Percentiles rank a stretch among this genome's conserved stretches.
Conservation (phyloP, 2,797 vertebrate genomes). For the Chelon auratus region DNA sequence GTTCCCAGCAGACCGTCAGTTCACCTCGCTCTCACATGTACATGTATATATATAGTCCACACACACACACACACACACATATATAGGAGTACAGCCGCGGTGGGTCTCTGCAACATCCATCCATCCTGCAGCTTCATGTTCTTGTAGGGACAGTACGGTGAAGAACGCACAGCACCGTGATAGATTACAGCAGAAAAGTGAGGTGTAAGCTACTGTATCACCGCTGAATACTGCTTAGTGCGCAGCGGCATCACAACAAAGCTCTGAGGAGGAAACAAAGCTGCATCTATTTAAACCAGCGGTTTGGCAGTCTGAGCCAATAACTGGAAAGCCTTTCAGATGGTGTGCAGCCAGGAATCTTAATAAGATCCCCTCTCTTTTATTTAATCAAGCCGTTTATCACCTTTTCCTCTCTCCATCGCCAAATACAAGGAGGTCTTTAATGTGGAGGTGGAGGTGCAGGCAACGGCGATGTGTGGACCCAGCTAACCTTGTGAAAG, state of each 20-base stretch:
- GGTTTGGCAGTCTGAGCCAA: slow-evolving; percentile 61
- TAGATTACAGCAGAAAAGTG: slow-evolving; percentile 61
- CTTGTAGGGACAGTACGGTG: slow-evolving; percentile 25
- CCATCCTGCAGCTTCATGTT: slow-evolving; percentile 61
- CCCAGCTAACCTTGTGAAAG: slow-evolving; percentile 47
- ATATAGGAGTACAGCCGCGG: slow-evolving; percentile 25
- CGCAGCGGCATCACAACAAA: slow-evolving; percentile 40
- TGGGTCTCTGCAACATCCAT: slow-evolving; percentile 56
- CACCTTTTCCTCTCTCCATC: slow-evolving; percentile 17
- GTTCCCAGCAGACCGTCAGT: slow-evolving; percentile 38
- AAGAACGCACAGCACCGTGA: slow-evolving; percentile 35
- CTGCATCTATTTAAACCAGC: slow-evolving; percentile 55
- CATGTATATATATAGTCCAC: slow-evolving; percentile 36
- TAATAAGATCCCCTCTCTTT: slow-evolving; percentile 43
- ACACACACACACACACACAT: slow-evolving; percentile 2
- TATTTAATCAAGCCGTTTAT: slow-evolving; percentile 45
- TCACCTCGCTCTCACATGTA: slow-evolving; percentile 39
- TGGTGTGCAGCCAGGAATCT: slow-evolving; percentile 50
- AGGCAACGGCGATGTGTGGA: slow-evolving; percentile 34
- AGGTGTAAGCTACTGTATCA: slow-evolving; percentile 53
- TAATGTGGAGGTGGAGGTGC: slow-evolving; percentile 9
- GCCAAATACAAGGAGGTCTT: slow-evolving; percentile 22
- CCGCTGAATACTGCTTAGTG: slow-evolving; percentile 50
- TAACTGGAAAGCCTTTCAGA: slow-evolving; percentile 49
- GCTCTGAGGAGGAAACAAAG: slow-evolving; percentile 18